Evolutionary conservation across 2,797 vertebrate genomes (phyloP), one percentile per base, ranked within the genome.

Genomic region (Rallus crepitans): DNA sequence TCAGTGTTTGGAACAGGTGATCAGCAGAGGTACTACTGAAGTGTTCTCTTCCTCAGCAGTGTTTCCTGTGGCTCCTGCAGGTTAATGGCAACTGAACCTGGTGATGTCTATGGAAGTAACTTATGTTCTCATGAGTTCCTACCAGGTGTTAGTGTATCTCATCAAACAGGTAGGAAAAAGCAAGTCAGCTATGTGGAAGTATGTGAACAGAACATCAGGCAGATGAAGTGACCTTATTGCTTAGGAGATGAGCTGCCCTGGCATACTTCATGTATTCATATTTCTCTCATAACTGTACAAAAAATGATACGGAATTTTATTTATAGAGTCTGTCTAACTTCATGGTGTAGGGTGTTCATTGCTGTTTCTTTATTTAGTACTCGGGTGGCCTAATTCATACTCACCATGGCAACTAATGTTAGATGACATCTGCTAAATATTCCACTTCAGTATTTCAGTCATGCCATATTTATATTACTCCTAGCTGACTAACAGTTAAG

Each of bases 311-410:
- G 82, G 70, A 61, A 56, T 85, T 56, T 90, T 96, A 96, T 97
- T 97, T 96, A 80, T 96, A 95, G 89, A 69, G 33, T 52, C 80
- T 56, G 11, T 80, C 84, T 87, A 95, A n/a, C 90, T 95, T 94
- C 50, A 20, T 73, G 82, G 89, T 1, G 39, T 93, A 61, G 91
- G 56, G 81, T 95, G 91, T 93, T 92, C 77, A 7, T 93, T 92
- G 86, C 77, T 77, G 25, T 70, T 91, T 11, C 94, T 96, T 94
- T 96, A 91, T 96, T 97, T 96, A 96, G 96, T 87, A 1, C 94
- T 95, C 89, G 91, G 68, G 94, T 96, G 94, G 93, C 96, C 96
- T 96, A 96, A 96, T 96, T 96, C 92, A 80, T 82, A 69, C 83
- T 96, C 94, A 94, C 96, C 94, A 97, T 91, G 82, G 96, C 94